Percentiles rank a stretch among this genome's conserved stretches.
phyloP scores from a whole-genome alignment of 1,140 invertebrate genomes.

The Melitaea cinxia region DNA sequence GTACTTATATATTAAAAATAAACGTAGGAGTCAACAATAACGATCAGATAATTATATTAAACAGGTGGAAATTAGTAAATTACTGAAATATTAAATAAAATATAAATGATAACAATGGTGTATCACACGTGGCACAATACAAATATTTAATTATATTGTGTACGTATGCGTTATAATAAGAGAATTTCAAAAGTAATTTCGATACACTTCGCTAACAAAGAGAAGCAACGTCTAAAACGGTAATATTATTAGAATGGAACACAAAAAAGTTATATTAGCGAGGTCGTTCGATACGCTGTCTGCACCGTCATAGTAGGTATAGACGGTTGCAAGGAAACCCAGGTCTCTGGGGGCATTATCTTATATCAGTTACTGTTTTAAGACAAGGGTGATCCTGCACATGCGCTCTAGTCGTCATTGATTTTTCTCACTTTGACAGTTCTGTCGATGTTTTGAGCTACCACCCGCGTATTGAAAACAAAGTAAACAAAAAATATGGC shows the following conservation, averaged over 20 bases:
- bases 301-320: slow-evolving; percentile 33
- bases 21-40: no score
- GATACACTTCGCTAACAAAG: slow-evolving; percentile 25
- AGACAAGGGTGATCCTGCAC: slow-evolving; percentile 53
- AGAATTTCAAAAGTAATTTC: slow-evolving; percentile 14
- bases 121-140: no score
- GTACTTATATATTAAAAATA: no score
- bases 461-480: slow-evolving; percentile 56
- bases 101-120: not conserved
- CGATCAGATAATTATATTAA: not conserved
- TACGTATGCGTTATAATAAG: not conserved
- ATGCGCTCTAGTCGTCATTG: slow-evolving; percentile 72
- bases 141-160: not conserved
- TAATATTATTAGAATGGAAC: slow-evolving; percentile 34
- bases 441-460: slow-evolving; percentile 72
- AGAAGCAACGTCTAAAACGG: slow-evolving; percentile 21
- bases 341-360: slow-evolving; percentile 37
- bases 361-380: slow-evolving; percentile 45
- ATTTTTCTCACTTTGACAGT: slow-evolving; percentile 80
- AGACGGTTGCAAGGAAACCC: slow-evolving; percentile 31
- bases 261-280: slow-evolving; percentile 30
- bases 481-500: slow-evolving; percentile 85
- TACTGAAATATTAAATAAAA: slow-evolving; percentile 4
- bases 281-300: slow-evolving; percentile 33
- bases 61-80: not conserved